Evolutionary conservation across 2,888 invertebrate species (phyloP).

Genomic region (Apodemia mormo): DNA sequence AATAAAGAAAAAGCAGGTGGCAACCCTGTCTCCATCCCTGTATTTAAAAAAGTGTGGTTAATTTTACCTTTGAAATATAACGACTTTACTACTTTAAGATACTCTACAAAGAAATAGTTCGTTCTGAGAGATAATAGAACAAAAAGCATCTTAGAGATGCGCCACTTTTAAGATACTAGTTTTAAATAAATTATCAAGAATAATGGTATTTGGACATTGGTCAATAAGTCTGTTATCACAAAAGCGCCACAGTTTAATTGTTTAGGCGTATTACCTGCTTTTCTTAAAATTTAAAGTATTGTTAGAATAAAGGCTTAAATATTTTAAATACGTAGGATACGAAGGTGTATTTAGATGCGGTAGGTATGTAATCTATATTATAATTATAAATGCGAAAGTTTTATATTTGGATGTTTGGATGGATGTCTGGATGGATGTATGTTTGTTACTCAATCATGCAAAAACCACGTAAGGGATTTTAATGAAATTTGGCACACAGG

Average conservation of each 20-base stretch:
- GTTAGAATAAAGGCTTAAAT: constrained; percentile 7
- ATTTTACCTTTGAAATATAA: not conserved
- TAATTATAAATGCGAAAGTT: no score
- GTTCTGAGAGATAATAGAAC: not conserved
- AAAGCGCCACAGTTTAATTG: constrained; percentile 4
- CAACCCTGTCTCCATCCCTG: no score
- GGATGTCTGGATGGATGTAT: no score
- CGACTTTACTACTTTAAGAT: not conserved
- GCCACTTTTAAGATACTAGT: constrained; percentile 1
- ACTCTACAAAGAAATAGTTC: not conserved
- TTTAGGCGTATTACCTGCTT: constrained; percentile 19
- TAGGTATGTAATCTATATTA: not conserved
- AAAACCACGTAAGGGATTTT: no score
- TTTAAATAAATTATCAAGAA: not conserved
- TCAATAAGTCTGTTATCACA: not conserved
- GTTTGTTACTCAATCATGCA: no score
- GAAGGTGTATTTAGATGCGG: not conserved
- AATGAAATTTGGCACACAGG: no score
- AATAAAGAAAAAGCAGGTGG: no score
- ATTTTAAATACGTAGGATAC: not conserved
- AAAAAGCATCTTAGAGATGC: not conserved
- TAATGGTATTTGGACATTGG: not conserved
- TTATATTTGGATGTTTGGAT: no score
- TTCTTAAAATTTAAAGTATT: not conserved
- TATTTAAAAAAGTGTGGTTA: not conserved